Base-by-base conservation (phyloP, 1,140 invertebrate genomes). In the Coptotermes formosanus region DNA sequence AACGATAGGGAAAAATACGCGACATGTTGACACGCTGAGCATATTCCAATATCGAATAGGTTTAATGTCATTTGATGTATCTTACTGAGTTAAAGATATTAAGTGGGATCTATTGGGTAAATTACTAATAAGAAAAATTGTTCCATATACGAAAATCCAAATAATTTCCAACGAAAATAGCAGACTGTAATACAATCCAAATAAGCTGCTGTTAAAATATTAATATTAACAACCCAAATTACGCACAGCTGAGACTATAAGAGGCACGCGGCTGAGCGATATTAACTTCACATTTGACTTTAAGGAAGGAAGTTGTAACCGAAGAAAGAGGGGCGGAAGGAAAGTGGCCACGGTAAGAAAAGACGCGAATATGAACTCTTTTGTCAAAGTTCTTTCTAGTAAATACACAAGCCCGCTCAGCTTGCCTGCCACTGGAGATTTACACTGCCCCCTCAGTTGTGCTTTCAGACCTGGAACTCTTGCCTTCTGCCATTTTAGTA, bases 401-500 rank as follows among this genome's bases (percentile, higher is more conserved):
- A 75, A 75, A 75, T 75, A 75, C 30, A 75, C 64, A 75, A n/a
- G 14, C 45, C 52, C 43, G 38, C 23, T 25, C 83, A 45, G 45
- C 83, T 45, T 11, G 23, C 4, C 83, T 52, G 83, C 83, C 83
- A 45, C 83, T 75, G 25, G 64, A 75, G 64, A 75, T 30, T 75
- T 75, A 75, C 83, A 23, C 21, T 44, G 45, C 85, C 55, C n/a
- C 69, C 55, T 6, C 85, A 52, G 16, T 8, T 19, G 14, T 21
- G 52, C 52, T 16, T 55, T 55, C 52, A 55, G 52, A 55, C 59
- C 45, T 64, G 30, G 59, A 83, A 83, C 82, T 83, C 82, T 48
- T 83, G 43, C 43, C 30, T 83, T 83, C 64, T 85, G 75, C 85
- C 85, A 85, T 85, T 85, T 85, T 85, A 85, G 85, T 85, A 85